A percentile compares a stretch with the other conserved stretches of the same genome.
Conservation (phyloP, 2,113 vertebrate species). For the Mugil cephalus region DNA sequence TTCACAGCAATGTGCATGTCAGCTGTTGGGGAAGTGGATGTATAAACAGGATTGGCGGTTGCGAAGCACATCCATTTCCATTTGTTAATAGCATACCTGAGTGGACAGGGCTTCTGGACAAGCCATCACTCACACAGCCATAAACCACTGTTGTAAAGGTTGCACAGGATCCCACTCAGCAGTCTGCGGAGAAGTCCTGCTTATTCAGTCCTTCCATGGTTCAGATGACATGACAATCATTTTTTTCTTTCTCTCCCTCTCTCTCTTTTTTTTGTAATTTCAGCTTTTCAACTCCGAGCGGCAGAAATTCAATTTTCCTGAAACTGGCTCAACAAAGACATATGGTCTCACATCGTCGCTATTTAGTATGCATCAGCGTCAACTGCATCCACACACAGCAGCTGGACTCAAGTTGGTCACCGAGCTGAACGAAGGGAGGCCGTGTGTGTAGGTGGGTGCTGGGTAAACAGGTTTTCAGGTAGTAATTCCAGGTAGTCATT, state of each 20-base stretch:
- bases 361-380: neutral
- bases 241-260: no score
- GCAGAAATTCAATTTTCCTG: slow-evolving; percentile 18
- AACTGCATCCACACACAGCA: neutral
- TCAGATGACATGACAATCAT: slow-evolving; percentile 27
- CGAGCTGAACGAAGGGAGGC: slow-evolving; percentile 1
- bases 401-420: slow-evolving; percentile 10
- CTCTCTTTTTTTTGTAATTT: no score
- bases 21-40: slow-evolving; percentile 16
- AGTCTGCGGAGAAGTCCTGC: slow-evolving; percentile 40
- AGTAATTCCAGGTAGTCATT: slow-evolving; percentile 45
- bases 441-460: neutral
- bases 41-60: neutral
- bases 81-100: slow-evolving; percentile 23
- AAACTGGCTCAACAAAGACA: slow-evolving; percentile 21
- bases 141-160: slow-evolving; percentile 37
- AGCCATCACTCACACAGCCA: slow-evolving; percentile 36
- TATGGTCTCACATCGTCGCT: neutral
- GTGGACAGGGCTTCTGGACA: slow-evolving; percentile 13
- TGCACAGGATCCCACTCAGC: slow-evolving; percentile 39
- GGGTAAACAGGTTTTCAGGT: slow-evolving; percentile 32
- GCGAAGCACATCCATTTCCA: slow-evolving; percentile 34
- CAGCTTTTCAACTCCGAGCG: neutral
- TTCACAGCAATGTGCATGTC: slow-evolving; percentile 17
- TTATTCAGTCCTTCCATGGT: slow-evolving; percentile 51